phyloP scores from a whole-genome alignment of 2,113 vertebrate species.

The Bufo bufo region DNA sequence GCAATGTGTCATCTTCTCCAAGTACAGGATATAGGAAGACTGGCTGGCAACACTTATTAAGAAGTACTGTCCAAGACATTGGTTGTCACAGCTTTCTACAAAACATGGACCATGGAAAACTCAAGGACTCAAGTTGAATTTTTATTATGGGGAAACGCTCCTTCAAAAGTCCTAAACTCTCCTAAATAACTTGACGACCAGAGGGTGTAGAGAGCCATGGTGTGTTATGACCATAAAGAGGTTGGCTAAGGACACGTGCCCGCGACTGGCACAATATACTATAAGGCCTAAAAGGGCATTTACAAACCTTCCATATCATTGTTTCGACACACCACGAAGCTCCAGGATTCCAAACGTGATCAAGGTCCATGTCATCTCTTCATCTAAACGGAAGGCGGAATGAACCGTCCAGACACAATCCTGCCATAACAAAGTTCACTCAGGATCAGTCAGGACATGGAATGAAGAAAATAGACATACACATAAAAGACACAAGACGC shows the following conservation, averaged over 20 bases:
- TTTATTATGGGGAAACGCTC: background rate
- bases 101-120: background rate
- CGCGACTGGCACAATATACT: no score
- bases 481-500: background rate
- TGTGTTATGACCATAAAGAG: background rate
- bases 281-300: background rate
- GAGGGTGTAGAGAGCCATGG: background rate
- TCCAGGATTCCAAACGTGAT: background rate
- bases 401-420: background rate
- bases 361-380: constrained; percentile 2
- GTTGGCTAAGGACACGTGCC: background rate
- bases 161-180: background rate
- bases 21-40: no score
- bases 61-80: no score
- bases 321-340: background rate
- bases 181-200: background rate
- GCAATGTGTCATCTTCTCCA: background rate
- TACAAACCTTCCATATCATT: constrained; percentile 56
- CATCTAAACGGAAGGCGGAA: background rate
- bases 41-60: no score
- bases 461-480: background rate
- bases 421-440: background rate
- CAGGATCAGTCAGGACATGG: background rate
- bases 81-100: background rate
- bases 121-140: background rate